phyloP scores from a whole-genome alignment of 2,888 invertebrate species.

The Dione juno region DNA sequence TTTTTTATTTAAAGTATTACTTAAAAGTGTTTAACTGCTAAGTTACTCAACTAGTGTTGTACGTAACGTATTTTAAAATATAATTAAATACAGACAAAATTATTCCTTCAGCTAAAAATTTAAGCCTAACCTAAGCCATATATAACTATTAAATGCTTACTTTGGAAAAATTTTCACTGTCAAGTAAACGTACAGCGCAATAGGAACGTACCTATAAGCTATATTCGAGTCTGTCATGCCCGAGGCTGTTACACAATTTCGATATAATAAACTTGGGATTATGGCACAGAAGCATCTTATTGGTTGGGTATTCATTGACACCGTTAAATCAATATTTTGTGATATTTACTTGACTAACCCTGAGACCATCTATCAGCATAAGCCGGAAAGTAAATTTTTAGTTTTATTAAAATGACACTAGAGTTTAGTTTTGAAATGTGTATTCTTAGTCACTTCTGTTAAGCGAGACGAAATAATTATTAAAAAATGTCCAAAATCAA shows the following conservation, averaged over 20 bases:
- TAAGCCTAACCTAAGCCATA: no score
- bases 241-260: slow-evolving; percentile 52
- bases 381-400: neutral
- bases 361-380: neutral
- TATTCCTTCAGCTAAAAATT: no score
- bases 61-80: no score
- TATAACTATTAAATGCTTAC: neutral
- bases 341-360: neutral
- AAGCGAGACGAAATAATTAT: no score
- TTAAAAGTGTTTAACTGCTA: no score
- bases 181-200: neutral
- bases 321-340: slow-evolving; percentile 38
- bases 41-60: no score
- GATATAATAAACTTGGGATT: slow-evolving; percentile 52
- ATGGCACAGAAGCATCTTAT: slow-evolving; percentile 47
- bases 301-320: slow-evolving; percentile 45
- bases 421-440: no score
- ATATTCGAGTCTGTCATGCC: slow-evolving; percentile 44
- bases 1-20: no score
- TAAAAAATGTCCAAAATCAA: no score
- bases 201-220: slow-evolving; percentile 37
- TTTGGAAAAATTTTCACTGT: no score
- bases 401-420: neutral
- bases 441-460: no score
- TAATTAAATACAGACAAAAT: no score